phyloP scores from a whole-genome alignment of 2,888 invertebrate genomes.

The Microctonus hyperodae region DNA sequence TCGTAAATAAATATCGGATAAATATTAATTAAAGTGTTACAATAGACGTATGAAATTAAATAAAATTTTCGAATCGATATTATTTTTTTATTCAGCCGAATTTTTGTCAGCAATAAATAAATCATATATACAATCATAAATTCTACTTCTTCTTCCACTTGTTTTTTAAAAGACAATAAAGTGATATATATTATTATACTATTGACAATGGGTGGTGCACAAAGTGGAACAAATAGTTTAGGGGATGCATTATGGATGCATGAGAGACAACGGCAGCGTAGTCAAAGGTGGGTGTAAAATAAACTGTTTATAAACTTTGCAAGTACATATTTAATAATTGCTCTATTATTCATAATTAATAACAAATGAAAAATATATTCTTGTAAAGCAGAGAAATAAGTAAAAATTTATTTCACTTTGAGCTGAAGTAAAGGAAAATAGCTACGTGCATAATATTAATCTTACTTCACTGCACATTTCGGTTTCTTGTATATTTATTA shows the following conservation, averaged over 20 bases:
- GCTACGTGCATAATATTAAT: not conserved
- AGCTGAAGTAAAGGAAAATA: not conserved
- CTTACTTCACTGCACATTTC: not conserved
- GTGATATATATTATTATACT: not conserved
- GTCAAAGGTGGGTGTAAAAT: slow-evolving; percentile 52
- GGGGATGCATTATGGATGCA: slow-evolving; percentile 61
- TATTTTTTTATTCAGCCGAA: slow-evolving; percentile 11
- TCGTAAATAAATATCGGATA: not conserved
- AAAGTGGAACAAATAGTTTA: slow-evolving; percentile 58
- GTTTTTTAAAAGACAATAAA: not conserved
- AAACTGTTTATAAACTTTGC: slow-evolving; percentile 18
- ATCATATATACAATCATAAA: not conserved
- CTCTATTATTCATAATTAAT: too few relatives aligned
- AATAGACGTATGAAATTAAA: too few relatives aligned
- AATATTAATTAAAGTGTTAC: not conserved
- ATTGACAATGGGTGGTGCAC: slow-evolving; percentile 56
- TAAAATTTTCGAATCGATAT: slow-evolving; percentile 13
- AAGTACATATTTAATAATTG: too few relatives aligned
- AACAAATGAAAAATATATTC: too few relatives aligned
- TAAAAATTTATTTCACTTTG: not conserved
- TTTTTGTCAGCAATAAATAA: slow-evolving; percentile 21
- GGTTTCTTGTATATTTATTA: not conserved
- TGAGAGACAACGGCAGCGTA: slow-evolving; percentile 58
- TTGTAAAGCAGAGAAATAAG: not conserved
- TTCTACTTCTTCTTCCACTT: slow-evolving; percentile 4